Evolutionary conservation across 2,797 vertebrate genomes (phyloP), one percentile per base, ranked within the genome.

Genomic region (Anas acuta): DNA sequence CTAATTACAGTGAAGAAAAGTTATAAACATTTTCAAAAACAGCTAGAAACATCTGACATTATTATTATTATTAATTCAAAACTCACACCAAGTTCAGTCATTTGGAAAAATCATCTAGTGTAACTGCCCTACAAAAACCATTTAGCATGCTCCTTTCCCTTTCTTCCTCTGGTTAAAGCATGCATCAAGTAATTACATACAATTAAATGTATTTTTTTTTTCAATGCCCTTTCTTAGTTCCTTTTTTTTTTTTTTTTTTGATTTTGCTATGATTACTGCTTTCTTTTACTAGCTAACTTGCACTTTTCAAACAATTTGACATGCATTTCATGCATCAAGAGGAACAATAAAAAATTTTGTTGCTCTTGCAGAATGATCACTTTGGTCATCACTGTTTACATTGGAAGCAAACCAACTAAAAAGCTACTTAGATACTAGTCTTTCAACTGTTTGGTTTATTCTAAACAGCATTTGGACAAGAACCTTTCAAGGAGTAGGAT

Each of bases 151-250:
- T 87, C 11, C 39, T 78, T 92, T 82, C 61, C 45, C 64, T 86
- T 86, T 79, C 57, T 87, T 70, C 53, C 45, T 71, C 79, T 15
- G 26, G 87, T 22, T 93, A 84, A 91, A 89, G 84, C 49, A 45
- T 32, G 69, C 28, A 90, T 49, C 41, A 83, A 90, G 51, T 78
- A 93, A 93, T 89, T 91, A 84, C 20, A 53, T 30, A 20, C 64
- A 96, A 93, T 95, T 97, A 94, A 93, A 89, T 1, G 2, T 66
- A 73, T 91, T 75, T 65, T 94, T 75, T 65, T 94, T 95, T 81
- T 25, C 57, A 77, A 28, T 9, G 69, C 16, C 73, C 72, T 65
- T 91, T 84, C 49, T 84, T 56, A 76, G 84, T 89, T 94, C 54
- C 62, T 67, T 85, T 96, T 92, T 85, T 61, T 39, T 37, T 37